phyloP scores from a whole-genome alignment of 2,888 invertebrate genomes.

The Thymelicus sylvestris region DNA sequence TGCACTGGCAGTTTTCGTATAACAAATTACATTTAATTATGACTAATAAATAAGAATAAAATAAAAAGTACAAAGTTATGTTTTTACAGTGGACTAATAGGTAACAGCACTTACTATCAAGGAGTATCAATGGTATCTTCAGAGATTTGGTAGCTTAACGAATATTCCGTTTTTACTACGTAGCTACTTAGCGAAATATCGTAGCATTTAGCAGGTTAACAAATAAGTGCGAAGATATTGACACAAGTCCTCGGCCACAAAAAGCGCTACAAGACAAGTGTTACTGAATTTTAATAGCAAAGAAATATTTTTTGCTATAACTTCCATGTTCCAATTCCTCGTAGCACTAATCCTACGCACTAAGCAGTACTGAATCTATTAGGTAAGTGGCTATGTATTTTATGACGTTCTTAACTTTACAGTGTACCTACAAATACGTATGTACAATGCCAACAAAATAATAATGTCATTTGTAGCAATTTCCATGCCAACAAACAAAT shows the following conservation, averaged over 20 bases:
- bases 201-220: too few species aligned
- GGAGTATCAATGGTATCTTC: too few species aligned
- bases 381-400: constrained; percentile 32
- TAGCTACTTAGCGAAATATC: too few species aligned
- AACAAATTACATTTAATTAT: too few species aligned
- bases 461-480: constrained; percentile 8
- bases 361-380: constrained; percentile 11
- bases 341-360: background rate
- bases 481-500: constrained; percentile 10
- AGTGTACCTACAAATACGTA: constrained; percentile 16
- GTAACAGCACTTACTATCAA: too few species aligned
- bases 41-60: too few species aligned
- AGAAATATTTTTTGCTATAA: background rate
- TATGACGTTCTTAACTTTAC: constrained; percentile 30
- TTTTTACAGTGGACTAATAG: too few species aligned
- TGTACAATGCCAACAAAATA: constrained; percentile 22
- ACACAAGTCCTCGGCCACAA: background rate
- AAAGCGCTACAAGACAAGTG: background rate
- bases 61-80: too few species aligned
- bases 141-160: too few species aligned
- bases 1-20: too few species aligned
- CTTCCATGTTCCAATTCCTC: too few species aligned
- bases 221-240: background rate
- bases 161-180: too few species aligned
- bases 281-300: background rate